Evolutionary conservation across 2,888 invertebrate species (phyloP), one percentile per base, ranked within the genome.

Genomic region (Apotomis betuletana): DNA sequence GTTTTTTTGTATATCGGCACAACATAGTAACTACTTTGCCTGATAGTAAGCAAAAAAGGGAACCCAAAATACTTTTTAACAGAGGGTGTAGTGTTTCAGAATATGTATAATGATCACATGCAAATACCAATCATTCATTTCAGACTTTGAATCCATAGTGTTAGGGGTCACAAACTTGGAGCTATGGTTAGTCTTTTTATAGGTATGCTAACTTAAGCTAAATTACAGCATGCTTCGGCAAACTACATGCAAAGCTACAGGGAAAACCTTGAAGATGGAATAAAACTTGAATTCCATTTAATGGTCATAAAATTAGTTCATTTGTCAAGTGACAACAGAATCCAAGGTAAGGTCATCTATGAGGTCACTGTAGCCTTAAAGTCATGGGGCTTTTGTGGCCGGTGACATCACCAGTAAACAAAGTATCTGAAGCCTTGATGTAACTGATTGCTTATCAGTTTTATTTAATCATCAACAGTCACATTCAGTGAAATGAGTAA

Each of bases 401-500:
- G 15, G 44, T 72, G 72, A 72, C 68, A 63, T 72, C 72, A 72
- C 62, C 58, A 54, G 63, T 68, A 72, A 72, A 72, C 72, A 63
- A 52, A 70, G 41, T 54, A n/a, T 64, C 12, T 51, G 10, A 59
- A 61, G n/a, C 51, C 61, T 67, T 72, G 72, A 62, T 72, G 55
- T 67, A 52, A 63, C 57, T 52, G 52, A 15, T 54, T 46, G 52
- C 55, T 46, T 61, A 62, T 71, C 67, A 51, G 3, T 9, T 61
- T 61, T 12, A 61, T 8, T 49, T 9, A 54, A 54, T 46, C 46
- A 46, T 9, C 5, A 63, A 36, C 27, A 8, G n/a, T 1, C 41
- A 58, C 15, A 51, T 36, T 60, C 36, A 15, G n/a, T 52, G 36
- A 62, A 13, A 54, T 55, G 6, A 64, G 44, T 64, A 12, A 75